phyloP scores from a whole-genome alignment of 2,888 invertebrate genomes.

The Nephrotoma appendiculata region DNA sequence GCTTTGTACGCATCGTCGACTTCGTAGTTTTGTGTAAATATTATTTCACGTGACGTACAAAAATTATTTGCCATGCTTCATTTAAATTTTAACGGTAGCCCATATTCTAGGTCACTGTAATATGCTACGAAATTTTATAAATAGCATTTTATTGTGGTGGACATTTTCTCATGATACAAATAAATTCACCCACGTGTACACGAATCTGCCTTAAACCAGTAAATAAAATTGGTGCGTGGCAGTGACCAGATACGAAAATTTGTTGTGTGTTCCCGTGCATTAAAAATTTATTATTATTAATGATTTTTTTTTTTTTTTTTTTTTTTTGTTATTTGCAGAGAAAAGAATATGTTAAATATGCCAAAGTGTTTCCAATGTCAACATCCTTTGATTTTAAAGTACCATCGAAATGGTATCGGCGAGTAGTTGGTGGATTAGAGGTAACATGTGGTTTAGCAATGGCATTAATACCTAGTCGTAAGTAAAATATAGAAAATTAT shows the following conservation, averaged over 20 bases:
- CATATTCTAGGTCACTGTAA: not conserved
- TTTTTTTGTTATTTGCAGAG: slow-evolving; percentile 46
- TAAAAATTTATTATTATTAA: not conserved
- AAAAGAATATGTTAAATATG: slow-evolving; percentile 88
- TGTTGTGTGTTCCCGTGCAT: not conserved
- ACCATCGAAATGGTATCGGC: slow-evolving; percentile 83
- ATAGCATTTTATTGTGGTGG: not conserved
- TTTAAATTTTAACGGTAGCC: not conserved
- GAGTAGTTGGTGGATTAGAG: slow-evolving; percentile 70
- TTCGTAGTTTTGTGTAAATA: not conserved
- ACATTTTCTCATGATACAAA: not conserved
- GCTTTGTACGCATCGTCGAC: not conserved
- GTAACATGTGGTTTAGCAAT: slow-evolving; percentile 70
- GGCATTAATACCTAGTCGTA: slow-evolving; percentile 72
- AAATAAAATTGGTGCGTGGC: not conserved
- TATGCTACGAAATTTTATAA: not conserved
- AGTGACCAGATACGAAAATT: not conserved
- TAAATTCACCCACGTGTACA: not conserved
- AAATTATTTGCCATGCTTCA: not conserved
- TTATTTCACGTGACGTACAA: not conserved
- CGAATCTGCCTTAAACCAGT: not conserved
- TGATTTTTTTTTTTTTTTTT: not conserved
- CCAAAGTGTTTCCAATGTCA: slow-evolving; percentile 83
- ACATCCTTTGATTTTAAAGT: slow-evolving; percentile 71
- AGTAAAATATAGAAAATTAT: slow-evolving; percentile 28